Base-by-base conservation (phyloP, 2,888 invertebrate species). In the Lasioglossum calceatum region DNA sequence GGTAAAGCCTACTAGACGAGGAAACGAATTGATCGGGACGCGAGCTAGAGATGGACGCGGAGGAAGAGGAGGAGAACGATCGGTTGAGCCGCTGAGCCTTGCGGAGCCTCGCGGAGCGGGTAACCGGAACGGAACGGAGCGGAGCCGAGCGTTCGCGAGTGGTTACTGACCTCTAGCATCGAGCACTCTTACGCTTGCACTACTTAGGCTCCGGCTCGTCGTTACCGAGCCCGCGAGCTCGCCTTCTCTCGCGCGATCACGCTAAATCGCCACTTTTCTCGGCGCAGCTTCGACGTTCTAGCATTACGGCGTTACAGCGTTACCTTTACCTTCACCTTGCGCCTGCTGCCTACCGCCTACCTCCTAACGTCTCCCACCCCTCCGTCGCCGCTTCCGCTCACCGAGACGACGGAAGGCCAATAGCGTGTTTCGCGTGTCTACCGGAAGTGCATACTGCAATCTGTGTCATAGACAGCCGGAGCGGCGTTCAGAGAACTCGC, bases 141-240 rank as follows among this genome's bases (percentile, higher is more conserved):
- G 86, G 85, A 90, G 85, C 79, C 79, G 72, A 86, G 81, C 87
- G 85, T 84, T 89, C 92, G 91, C 92, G 87, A 90, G 89, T 93
- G 93, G 93, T 93, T 93, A 93, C 93, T 93, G 93, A 93, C 93
- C 93, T 92, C 93, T 89, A 91, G 88, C 84, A 81, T 79, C 80
- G 89, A 94, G 93, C 93, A 94, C 94, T 94, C 94, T 95, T 95
- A 94, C 94, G 95, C 94, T 95, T 94, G 95, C 95, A 95, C 95
- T 95, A 95, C 95, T 95, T 95, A 95, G 61, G 89, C 95, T 94
- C 95, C 93, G 87, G 89, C 88, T 88, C 79, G 82, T 88, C 80
- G 86, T 87, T 92, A 90, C 81, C 86, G 84, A 82, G 88, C 90
- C 77, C 32, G 32, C 10, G 39, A 70, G 70, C 70, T 39, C 23